phyloP scores from a whole-genome alignment of 30 jellyfish, hydroid and myxozoan species.

The Cassiopea andromeda region DNA sequence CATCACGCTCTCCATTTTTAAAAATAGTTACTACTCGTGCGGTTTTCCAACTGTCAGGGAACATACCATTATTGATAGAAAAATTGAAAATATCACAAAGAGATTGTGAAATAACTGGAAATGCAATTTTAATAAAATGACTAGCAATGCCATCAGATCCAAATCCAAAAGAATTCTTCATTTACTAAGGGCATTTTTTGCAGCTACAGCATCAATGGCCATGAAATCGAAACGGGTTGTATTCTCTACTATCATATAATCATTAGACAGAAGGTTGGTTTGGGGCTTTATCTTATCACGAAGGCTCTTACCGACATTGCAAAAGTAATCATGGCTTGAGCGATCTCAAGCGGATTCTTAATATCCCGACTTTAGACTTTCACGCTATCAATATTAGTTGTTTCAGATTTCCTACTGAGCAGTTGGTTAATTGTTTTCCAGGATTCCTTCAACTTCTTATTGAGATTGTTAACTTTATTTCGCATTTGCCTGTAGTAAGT shows the following conservation, averaged over 20 bases:
- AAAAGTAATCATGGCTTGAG: slow-evolving; percentile 35
- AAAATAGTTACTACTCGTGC: background rate
- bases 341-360: background rate
- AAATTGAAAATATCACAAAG: slow-evolving; percentile 27
- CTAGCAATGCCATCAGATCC: slow-evolving; percentile 53
- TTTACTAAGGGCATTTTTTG: slow-evolving; percentile 7
- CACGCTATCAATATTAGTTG: slow-evolving; percentile 1
- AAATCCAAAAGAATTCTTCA: slow-evolving; percentile 42
- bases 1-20: no score
- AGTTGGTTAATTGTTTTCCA: slow-evolving; percentile 42
- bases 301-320: slow-evolving; percentile 23
- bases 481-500: slow-evolving; percentile 22
- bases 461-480: background rate
- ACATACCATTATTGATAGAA: slow-evolving; percentile 26
- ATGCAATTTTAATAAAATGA: slow-evolving; percentile 34
- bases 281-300: slow-evolving; percentile 26
- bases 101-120: slow-evolving; percentile 38
- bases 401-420: background rate
- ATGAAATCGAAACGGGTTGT: background rate
- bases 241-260: background rate
- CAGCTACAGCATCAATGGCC: background rate
- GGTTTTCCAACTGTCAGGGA: slow-evolving; percentile 36
- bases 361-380: slow-evolving; percentile 13
- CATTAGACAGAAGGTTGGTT: slow-evolving; percentile 41
- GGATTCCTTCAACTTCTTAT: slow-evolving; percentile 1